Percentiles rank a stretch among this genome's conserved stretches.
Conservation (phyloP, 2,797 vertebrate genomes). For the Silurus lanzhouensis region DNA sequence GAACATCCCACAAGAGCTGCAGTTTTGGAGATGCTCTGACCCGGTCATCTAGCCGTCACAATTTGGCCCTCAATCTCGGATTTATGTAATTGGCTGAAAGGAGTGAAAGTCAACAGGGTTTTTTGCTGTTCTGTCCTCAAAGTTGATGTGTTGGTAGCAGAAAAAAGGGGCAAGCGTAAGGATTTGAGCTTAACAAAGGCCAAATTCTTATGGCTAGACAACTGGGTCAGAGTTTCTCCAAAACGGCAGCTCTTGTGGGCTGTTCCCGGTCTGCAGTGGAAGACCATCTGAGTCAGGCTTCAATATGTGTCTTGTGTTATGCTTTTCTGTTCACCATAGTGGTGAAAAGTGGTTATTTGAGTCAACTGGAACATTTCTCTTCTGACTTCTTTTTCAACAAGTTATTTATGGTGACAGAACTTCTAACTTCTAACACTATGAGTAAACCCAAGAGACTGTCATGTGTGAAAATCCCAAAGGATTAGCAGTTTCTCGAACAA, state of each 20-base stretch:
- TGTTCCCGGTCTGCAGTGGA: too few species aligned
- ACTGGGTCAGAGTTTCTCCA: too few species aligned
- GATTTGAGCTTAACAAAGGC: too few species aligned
- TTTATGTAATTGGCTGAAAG: background rate
- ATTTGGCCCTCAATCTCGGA: background rate
- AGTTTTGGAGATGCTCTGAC: too few species aligned
- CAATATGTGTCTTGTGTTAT: too few species aligned
- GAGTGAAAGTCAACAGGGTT: background rate
- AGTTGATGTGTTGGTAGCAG: too few species aligned
- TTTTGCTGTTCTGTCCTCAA: background rate
- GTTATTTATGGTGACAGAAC: background rate
- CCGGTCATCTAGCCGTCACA: too few species aligned
- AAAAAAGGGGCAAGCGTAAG: too few species aligned
- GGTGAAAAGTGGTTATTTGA: background rate
- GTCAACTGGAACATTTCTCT: background rate
- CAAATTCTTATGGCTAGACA: too few species aligned
- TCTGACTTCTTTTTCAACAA: background rate
- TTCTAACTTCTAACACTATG: background rate
- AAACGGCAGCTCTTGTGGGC: too few species aligned
- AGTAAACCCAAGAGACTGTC: background rate
- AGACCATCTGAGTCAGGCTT: background rate
- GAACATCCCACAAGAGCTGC: too few species aligned
- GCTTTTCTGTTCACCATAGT: background rate
- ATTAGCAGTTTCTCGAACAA: background rate
- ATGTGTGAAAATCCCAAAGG: background rate